Conservation (phyloP, 2,797 vertebrate genomes). For the Diplodus puntazzo region DNA sequence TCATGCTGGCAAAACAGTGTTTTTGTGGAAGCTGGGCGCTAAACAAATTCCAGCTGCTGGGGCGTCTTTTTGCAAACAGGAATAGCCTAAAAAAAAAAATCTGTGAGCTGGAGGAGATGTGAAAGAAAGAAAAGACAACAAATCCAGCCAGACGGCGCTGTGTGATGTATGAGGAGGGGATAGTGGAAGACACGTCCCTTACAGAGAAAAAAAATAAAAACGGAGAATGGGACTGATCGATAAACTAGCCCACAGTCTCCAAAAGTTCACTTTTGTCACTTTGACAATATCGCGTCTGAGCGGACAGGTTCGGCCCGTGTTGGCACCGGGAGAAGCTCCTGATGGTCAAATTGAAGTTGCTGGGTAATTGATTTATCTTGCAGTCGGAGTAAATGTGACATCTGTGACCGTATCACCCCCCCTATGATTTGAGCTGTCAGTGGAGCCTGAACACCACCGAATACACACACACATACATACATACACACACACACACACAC, state of each 20-base stretch:
- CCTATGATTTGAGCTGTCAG: constrained; percentile 77
- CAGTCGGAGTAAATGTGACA: constrained; percentile 75
- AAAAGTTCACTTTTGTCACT: constrained; percentile 84
- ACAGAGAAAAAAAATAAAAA: background rate
- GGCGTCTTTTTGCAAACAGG: constrained; percentile 62
- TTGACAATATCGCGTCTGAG: constrained; percentile 46
- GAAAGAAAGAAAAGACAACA: background rate
- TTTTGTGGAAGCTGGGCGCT: constrained; percentile 47
- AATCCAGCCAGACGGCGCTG: constrained; percentile 35
- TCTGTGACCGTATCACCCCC: constrained; percentile 75
- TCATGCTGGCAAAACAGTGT: constrained; percentile 47
- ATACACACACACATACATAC: too few relatives aligned
- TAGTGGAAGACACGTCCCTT: constrained; percentile 53
- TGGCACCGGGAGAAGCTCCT: constrained; percentile 26
- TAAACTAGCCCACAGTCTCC: constrained; percentile 70
- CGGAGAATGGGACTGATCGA: constrained; percentile 63
- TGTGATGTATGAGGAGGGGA: constrained; percentile 24
- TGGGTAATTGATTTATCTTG: constrained; percentile 72
- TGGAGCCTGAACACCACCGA: constrained; percentile 65
- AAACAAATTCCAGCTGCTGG: constrained; percentile 73
- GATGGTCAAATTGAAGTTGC: constrained; percentile 55
- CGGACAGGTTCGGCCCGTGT: constrained; percentile 46
- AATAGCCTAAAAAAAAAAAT: constrained; percentile 45
- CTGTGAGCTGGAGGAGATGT: constrained; percentile 52
- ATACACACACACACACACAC: too few relatives aligned